phyloP scores from a whole-genome alignment of 2,113 vertebrate genomes.

The Bolborhynchus lineola region DNA sequence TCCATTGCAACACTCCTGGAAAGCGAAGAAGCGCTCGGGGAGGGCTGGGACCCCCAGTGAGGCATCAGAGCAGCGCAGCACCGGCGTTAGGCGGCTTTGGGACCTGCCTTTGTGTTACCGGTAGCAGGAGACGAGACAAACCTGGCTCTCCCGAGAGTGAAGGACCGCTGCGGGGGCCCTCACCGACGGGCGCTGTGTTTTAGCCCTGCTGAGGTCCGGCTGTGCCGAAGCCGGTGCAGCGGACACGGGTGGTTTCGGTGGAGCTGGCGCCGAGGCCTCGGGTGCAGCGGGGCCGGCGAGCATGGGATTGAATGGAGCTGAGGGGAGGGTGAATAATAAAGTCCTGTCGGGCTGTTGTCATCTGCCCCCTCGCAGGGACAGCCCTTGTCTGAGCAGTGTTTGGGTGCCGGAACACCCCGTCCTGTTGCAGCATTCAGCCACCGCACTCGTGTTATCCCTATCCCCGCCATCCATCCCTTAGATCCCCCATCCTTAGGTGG shows the following conservation, averaged over 20 bases:
- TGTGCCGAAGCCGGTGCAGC: fast-evolving
- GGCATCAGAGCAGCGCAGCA: too few species aligned
- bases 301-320: background rate
- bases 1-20: background rate
- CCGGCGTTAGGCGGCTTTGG: fast-evolving
- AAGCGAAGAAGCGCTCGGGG: background rate
- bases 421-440: background rate
- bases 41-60: fast-evolving
- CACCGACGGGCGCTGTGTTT: background rate
- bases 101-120: background rate
- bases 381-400: background rate
- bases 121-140: background rate
- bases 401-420: background rate
- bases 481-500: too few species aligned
- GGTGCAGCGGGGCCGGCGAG: background rate
- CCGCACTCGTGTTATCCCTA: fast-evolving
- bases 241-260: background rate
- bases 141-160: background rate
- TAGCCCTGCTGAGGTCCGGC: background rate
- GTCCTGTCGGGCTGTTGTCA: background rate
- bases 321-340: background rate
- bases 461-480: background rate
- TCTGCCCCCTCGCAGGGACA: fast-evolving
- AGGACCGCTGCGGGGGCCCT: background rate
- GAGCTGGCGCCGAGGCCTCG: background rate